phyloP scores from a whole-genome alignment of 2,888 invertebrate species.

The Drosophila nr. perissopoda region DNA sequence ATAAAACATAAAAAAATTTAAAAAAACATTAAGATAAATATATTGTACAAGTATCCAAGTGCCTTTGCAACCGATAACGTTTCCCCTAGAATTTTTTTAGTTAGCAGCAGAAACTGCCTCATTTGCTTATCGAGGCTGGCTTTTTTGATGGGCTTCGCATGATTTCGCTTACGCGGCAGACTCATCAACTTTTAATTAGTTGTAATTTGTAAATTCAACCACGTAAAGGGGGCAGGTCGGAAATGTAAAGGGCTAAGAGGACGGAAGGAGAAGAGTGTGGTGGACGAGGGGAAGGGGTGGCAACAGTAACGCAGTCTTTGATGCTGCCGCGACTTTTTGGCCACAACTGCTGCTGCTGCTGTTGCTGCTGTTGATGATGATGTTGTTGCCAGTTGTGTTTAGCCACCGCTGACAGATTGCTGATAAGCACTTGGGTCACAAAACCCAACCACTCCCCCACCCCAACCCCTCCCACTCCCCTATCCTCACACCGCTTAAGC shows the following conservation, averaged over 20 bases:
- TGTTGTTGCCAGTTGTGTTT: conserved; percentile 42
- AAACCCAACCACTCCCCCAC: neutral
- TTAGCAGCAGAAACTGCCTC: conserved; percentile 46
- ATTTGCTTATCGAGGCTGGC: conserved; percentile 65
- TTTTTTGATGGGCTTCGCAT: conserved; percentile 46
- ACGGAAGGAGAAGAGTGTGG: neutral
- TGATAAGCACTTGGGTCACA: conserved; percentile 57
- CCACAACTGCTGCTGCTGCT: conserved; percentile 14
- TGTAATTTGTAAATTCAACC: conserved; percentile 82
- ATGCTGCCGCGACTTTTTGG: conserved; percentile 38
- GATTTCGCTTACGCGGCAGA: conserved; percentile 78
- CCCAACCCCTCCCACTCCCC: neutral
- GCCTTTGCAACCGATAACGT: conserved; percentile 28
- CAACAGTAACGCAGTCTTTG: conserved; percentile 31
- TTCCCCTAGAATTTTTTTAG: conserved; percentile 55
- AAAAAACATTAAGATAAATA: conserved; percentile 25
- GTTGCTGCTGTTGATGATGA: conserved; percentile 23
- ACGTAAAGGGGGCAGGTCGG: conserved; percentile 9
- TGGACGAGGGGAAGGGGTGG: neutral
- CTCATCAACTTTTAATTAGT: conserved; percentile 83
- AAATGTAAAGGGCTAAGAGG: neutral
- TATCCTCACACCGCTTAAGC: neutral
- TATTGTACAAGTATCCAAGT: conserved; percentile 34
- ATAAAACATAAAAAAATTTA: conserved; percentile 19
- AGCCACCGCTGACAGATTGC: conserved; percentile 74